Evolutionary conservation across 2,888 invertebrate genomes (phyloP), one percentile per base, ranked within the genome.

Genomic region (Amphiduros pacificus): DNA sequence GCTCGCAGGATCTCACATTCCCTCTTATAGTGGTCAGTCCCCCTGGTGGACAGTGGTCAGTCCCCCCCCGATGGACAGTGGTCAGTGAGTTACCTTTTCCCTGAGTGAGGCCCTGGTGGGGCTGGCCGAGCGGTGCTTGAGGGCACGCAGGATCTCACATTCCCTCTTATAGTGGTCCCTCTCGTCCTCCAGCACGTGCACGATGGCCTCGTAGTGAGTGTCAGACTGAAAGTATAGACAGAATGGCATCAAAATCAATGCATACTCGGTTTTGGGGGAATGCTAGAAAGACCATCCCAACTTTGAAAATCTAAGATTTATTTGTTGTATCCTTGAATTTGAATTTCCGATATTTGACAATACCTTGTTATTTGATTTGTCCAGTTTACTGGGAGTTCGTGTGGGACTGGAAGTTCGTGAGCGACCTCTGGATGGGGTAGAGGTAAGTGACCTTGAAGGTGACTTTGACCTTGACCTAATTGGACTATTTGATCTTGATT

Each of bases 91-190:
- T n/a, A 44, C 44, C 44, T 32, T 22, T 4, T 41, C 50, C 51
- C 50, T 58, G 36, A 17, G 49, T 26, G 61, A 28, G 5, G 53
- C 22, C 28, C 78, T 6, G 9, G 73, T 79, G 36, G 84, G 83
- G 29, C 73, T 70, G 67, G 71, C 75, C 68, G 68, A 76, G 71
- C 70, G 70, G 65, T 56, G 74, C 70, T 68, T 71, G 65, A 70
- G 51, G 4, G 73, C 69, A 60, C 78, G 77, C 5, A 77, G 66
- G 41, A 71, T 61, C 54, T 80, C 78, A 61, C 76, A 77, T 60
- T 81, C 80, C 26, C 72, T 73, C 70, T 78, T 79, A 69, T 77
- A 81, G 65, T 78, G 77, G 54, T 81, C 79, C 49, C 77, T 71
- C 67, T 81, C 81, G 53, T 80, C 80, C 65, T 81, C 80, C 64